Base-by-base conservation (phyloP, 92 coral and sea anemone species). In the Phenganax stokvisi region DNA sequence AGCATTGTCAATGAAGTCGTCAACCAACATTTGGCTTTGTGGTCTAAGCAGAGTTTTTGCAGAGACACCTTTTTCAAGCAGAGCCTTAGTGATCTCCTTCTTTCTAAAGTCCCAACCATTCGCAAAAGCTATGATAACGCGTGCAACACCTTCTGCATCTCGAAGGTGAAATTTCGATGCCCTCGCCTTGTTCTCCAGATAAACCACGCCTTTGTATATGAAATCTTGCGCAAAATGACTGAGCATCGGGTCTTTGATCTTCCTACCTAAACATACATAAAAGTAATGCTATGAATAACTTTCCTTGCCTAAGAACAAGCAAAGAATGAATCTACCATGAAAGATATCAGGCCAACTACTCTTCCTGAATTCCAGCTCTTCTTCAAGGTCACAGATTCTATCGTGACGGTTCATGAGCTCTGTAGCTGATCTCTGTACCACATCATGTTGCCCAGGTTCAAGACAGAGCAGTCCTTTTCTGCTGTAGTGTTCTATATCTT, bases 201-300 rank as follows among this genome's bases (percentile, higher is more conserved):
- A 65, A 8, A 96, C 99, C 57, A 96, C 97, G 2, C 99, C 99
- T 72, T 92, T 96, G 91, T 92, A 96, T 54, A 96, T 90, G 83
- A 90, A 96, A 63, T 96, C 97, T 80, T 96, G 99, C 20, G 99
- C 93, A 73, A 86, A 90, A 57, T 84, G 85, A 72, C 99, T 90
- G 76, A 81, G 86, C 99, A 92, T 96, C 8, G 96, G 92, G 68
- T 96, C 96, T 76, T 96, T 96, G 28, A 66, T 37, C 47, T 37
- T 37, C 47, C 47, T 37, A 37, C 47, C 47, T 37, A 37, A 37
- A 37, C 47, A 37, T 5, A 37, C 47, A 37, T 5, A 37, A 37
- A 37, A 37, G 47, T 37, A 37, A 37, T 37, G 47, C 47, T 37
- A 37, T 37, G 47, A 37, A 37, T 5, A 37, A 37, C 47, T 37